These are phyloP conservation scores for Melanerpes aurifrons DNA, from an alignment of 2,113 vertebrate genomes.

Conservation along the genomic window DNA sequence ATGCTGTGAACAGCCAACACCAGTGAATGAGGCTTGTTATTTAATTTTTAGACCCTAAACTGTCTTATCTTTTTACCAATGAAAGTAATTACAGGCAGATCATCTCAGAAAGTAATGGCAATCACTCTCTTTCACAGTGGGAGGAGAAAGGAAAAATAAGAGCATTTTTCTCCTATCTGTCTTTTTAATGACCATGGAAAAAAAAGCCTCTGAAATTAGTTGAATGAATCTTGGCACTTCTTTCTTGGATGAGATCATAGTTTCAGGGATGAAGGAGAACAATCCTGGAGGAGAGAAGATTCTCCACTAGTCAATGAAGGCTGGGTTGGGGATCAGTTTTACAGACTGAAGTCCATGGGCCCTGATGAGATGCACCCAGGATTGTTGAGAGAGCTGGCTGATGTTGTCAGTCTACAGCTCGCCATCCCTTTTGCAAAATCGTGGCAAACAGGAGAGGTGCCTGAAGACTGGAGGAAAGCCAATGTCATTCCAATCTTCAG, in stretches of 20 bases:
- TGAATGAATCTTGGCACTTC: conserved; percentile 40
- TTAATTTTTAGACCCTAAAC: conserved; percentile 15
- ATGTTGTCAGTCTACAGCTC: no score
- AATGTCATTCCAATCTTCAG: no score
- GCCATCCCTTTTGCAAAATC: no score
- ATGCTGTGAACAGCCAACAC: neutral
- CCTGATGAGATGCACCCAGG: no score
- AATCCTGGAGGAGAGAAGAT: no score
- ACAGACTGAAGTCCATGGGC: no score
- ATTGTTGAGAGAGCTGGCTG: no score
- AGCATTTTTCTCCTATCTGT: neutral
- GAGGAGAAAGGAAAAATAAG: conserved; percentile 37
- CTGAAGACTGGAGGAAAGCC: no score
- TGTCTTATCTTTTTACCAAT: conserved; percentile 11
- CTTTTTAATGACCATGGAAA: conserved; percentile 36
- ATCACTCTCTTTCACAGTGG: neutral
- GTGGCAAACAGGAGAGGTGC: no score
- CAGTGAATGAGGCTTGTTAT: neutral
- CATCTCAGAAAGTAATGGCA: neutral
- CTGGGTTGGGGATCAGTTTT: no score
- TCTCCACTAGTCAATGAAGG: no score
- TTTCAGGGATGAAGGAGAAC: neutral
- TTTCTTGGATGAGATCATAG: conserved; percentile 29
- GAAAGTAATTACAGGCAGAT: conserved; percentile 14
- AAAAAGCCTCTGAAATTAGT: conserved; percentile 41